Evolutionary conservation across 2,113 vertebrate species (phyloP).

Genomic region (Semnopithecus entellus): DNA sequence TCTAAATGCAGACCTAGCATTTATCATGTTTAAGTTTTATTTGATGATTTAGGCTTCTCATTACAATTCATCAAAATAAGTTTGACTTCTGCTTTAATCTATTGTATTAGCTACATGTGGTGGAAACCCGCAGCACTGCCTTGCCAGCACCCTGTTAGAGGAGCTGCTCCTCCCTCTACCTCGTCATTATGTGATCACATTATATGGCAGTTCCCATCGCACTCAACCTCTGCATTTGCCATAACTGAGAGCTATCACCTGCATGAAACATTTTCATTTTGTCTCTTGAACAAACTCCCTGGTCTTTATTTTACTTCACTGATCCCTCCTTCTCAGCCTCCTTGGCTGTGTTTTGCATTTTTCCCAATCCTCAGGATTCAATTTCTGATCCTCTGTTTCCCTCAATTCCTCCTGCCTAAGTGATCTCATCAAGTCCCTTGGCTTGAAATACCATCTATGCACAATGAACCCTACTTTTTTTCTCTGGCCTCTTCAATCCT

Average conservation of each 20-base stretch:
- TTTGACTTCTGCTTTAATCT: not conserved
- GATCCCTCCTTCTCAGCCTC: not conserved
- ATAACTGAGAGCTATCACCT: not conserved
- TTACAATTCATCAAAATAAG: not conserved
- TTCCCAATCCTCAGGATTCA: not conserved
- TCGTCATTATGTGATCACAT: not conserved
- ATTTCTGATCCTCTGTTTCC: not conserved
- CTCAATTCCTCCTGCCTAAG: not conserved
- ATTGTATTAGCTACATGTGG: not conserved
- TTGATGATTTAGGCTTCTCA: not conserved
- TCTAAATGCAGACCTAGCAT: not conserved
- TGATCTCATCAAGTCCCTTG: not conserved
- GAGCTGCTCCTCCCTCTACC: not conserved
- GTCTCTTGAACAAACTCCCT: not conserved
- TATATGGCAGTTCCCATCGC: not conserved
- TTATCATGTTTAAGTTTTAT: conserved; percentile 1
- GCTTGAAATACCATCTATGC: not conserved
- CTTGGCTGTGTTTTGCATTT: not conserved
- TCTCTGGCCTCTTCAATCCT: not conserved
- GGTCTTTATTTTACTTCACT: not conserved
- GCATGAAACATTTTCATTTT: not conserved
- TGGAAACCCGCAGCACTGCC: not conserved
- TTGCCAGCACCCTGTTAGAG: not conserved
- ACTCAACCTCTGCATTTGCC: not conserved
- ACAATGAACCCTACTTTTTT: not conserved